Conservation (phyloP, 2,888 invertebrate genomes). For the Stramonita haemastoma region DNA sequence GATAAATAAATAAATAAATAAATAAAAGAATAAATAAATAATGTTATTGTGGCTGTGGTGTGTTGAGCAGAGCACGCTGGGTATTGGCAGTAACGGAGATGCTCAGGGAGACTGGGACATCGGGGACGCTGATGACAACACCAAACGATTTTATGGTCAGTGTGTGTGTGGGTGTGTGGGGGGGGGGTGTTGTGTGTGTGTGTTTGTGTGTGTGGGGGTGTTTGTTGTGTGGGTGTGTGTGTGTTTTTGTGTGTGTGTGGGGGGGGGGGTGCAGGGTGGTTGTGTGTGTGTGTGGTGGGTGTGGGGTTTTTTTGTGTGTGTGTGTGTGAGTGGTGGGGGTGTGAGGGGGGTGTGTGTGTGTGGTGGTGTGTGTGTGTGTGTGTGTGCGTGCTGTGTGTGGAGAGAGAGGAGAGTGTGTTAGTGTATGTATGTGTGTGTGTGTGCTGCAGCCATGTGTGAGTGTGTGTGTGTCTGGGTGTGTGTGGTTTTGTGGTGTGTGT, state of each 20-base stretch:
- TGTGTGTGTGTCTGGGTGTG: not conserved
- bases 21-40: too few relatives aligned
- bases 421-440: too few relatives aligned
- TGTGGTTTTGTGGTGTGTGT: not conserved
- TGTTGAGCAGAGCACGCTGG: slow-evolving; percentile 26
- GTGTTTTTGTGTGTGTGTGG: not conserved
- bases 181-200: not conserved
- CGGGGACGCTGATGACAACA: slow-evolving; percentile 80
- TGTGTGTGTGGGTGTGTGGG: slow-evolving; percentile 12
- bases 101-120: slow-evolving; percentile 76
- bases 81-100: slow-evolving; percentile 41
- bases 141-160: slow-evolving; percentile 80
- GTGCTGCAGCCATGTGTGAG: not conserved
- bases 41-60: not conserved
- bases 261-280: not conserved
- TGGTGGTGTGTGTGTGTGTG: not conserved
- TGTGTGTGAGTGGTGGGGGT: too few relatives aligned
- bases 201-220: too few relatives aligned
- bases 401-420: too few relatives aligned
- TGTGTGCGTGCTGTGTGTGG: not conserved
- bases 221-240: not conserved
- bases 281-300: not conserved
- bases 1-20: too few relatives aligned
- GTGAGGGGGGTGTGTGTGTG: not conserved
- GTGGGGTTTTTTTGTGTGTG: not conserved